These are phyloP conservation scores for Drosophila mauritiana DNA, from an alignment of 1,140 invertebrate species.

Conservation along the genomic window DNA sequence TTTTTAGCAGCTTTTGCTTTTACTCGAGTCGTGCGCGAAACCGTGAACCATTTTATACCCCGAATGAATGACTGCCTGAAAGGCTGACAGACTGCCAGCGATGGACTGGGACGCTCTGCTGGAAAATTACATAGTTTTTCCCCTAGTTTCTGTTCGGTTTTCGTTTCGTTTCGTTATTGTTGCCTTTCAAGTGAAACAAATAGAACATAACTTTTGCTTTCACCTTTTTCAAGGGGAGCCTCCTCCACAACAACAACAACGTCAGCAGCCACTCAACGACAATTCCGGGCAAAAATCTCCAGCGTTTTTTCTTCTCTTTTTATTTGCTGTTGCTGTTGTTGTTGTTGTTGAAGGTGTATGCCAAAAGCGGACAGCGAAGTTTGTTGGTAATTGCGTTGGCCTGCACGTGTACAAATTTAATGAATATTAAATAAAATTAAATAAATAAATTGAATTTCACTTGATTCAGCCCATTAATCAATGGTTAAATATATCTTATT, in stretches of 20 bases:
- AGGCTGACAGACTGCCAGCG: slow-evolving; percentile 25
- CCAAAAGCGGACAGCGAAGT: slow-evolving; percentile 55
- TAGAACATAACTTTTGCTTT: slow-evolving; percentile 82
- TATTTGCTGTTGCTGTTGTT: slow-evolving; percentile 1
- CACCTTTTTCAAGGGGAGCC: slow-evolving; percentile 71
- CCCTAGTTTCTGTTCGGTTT: slow-evolving; percentile 37
- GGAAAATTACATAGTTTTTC: slow-evolving; percentile 53
- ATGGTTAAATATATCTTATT: no score
- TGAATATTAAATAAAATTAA: not conserved
- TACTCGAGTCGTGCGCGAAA: slow-evolving; percentile 47
- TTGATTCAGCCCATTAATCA: no score
- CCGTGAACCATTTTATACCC: slow-evolving; percentile 43
- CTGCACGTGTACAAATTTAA: slow-evolving; percentile 19
- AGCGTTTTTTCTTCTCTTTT: slow-evolving; percentile 25
- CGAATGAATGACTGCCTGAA: slow-evolving; percentile 19
- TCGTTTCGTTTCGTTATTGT: slow-evolving; percentile 41
- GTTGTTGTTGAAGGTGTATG: slow-evolving; percentile 32
- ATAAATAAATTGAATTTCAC: not conserved
- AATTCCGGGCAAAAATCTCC: slow-evolving; percentile 73
- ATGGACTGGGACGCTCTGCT: slow-evolving; percentile 32
- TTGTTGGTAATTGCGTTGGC: slow-evolving; percentile 35
- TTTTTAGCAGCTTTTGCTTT: slow-evolving; percentile 53
- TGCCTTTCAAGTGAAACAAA: slow-evolving; percentile 74
- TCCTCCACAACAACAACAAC: slow-evolving; percentile 48
- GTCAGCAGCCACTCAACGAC: slow-evolving; percentile 74